Evolutionary conservation across 2,888 invertebrate genomes (phyloP), one percentile per base, ranked within the genome.

Genomic region (Nezara viridula): DNA sequence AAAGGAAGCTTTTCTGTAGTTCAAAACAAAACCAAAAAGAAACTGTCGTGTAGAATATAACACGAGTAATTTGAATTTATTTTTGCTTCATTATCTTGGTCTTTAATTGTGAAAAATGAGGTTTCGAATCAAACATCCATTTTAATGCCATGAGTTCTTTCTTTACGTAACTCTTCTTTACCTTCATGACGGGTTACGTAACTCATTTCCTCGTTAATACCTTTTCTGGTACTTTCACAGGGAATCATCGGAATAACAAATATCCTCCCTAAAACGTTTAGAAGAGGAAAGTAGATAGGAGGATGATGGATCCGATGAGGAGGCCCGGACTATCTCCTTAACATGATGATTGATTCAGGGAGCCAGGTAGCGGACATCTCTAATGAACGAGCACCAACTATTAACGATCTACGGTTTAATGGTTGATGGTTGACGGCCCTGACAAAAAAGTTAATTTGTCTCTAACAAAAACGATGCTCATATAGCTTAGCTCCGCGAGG

Each of bases 351-450:
- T 81, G 81, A 81, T 81, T 44, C 66, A 37, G 66, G 47, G 12
- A n/a, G 81, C 47, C 81, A 81, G 81, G 81, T 81, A 81, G 81
- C 81, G 81, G 81, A 81, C 81, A 81, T 81, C 81, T 81, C 44
- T 81, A 81, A 81, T 81, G 81, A 81, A 81, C 14, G 37, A 81
- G 44, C 44, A 47, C n/a, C 24, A 44, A 44, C 44, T 81, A 81
- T 81, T 81, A 81, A 81, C 81, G 81, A 81, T 81, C 81, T n/a
- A 47, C 16, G 44, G 77, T 40, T 81, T 81, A 81, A 81, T 81
- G 81, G 81, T 81, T 81, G 14, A 24, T 44, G 44, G n/a, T 47
- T 81, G 81, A 81, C 44, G 81, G 44, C 44, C 10, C 81, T 81
- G 66, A 73, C 66, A 73, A 73, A 73, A 73, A 73, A 73, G 66